Evolutionary conservation across 2,113 vertebrate species (phyloP), one percentile per base, ranked within the genome.

Genomic region (Chaetodon trifascialis): DNA sequence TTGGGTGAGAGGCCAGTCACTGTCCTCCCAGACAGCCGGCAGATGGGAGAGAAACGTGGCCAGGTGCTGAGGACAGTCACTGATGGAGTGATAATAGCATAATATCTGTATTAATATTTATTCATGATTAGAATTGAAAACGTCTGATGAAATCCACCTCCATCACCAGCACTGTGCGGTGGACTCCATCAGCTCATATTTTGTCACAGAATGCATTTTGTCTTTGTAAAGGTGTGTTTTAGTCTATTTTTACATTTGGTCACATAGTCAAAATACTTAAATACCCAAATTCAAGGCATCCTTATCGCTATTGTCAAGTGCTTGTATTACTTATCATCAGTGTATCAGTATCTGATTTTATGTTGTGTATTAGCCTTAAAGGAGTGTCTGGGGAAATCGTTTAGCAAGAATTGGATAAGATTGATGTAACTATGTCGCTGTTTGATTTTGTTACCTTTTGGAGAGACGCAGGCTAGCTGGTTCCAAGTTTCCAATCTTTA

Each of bases 11-110:
- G 47, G 25, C 86, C 64, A 52, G 77, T 84, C 78, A 90, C 85
- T 91, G 88, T 86, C 65, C 56, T 84, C 63, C 46, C 25, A 83
- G 82, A 76, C 80, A 79, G 77, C 63, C 69, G 52, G 75, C 84
- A 89, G 90, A 90, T 86, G 81, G 86, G 80, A 58, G 60, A 47
- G 71, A 56, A 73, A 73, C 1, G 10, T 25, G 23, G 58, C 80
- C 88, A 88, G 83, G 84, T 88, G 85, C 85, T 60, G 68, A 67
- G 59, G 63, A 54, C 38, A 78, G 69, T 84, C 34, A n/a, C 19
- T 82, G 79, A 84, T 81, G 76, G 77, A 70, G 83, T 1, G 83
- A 84, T 85, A 68, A 74, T 72, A 77, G 63, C n/a, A 70, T 30
- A 36, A 64, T 47, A 62, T 56, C 21, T 69, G 11, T 60, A 58